Percentiles rank a stretch among this genome's conserved stretches.
phyloP scores from a whole-genome alignment of 2,113 vertebrate genomes.

The Amblyornis subalaris region DNA sequence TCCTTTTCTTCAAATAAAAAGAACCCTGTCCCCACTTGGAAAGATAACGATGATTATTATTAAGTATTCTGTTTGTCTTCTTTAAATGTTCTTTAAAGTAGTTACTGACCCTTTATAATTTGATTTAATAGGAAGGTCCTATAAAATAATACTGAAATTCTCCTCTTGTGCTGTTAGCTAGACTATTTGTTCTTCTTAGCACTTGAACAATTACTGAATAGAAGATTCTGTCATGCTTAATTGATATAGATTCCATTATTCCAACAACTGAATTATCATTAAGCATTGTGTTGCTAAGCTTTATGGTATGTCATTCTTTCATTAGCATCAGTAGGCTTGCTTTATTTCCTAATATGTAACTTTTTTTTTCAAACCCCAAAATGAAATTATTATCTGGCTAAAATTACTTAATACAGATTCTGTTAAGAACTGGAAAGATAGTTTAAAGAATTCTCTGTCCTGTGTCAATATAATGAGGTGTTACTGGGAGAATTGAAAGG shows the following conservation, averaged over 20 bases:
- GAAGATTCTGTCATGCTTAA: slow-evolving; percentile 18
- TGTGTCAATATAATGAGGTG: background rate
- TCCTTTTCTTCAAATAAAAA: background rate
- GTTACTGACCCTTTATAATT: background rate
- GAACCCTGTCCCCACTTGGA: background rate
- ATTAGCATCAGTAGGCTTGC: background rate
- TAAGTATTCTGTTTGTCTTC: background rate
- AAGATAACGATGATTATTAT: background rate
- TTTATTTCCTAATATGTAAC: background rate
- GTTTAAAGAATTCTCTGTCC: background rate
- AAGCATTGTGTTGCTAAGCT: background rate
- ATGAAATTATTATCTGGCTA: background rate
- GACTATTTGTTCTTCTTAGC: background rate
- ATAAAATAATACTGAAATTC: background rate
- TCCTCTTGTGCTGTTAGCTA: background rate
- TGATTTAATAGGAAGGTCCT: background rate
- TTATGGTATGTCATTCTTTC: slow-evolving; percentile 1
- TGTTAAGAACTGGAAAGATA: background rate
- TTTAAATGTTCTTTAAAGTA: background rate
- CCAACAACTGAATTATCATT: slow-evolving; percentile 1
- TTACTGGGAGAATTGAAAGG: background rate
- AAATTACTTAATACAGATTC: background rate
- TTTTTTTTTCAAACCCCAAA: background rate
- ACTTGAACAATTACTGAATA: slow-evolving; percentile 21
- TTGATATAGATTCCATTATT: slow-evolving; percentile 37